Conservation (phyloP, 2,888 invertebrate genomes). For the Campopleginae sp. region DNA sequence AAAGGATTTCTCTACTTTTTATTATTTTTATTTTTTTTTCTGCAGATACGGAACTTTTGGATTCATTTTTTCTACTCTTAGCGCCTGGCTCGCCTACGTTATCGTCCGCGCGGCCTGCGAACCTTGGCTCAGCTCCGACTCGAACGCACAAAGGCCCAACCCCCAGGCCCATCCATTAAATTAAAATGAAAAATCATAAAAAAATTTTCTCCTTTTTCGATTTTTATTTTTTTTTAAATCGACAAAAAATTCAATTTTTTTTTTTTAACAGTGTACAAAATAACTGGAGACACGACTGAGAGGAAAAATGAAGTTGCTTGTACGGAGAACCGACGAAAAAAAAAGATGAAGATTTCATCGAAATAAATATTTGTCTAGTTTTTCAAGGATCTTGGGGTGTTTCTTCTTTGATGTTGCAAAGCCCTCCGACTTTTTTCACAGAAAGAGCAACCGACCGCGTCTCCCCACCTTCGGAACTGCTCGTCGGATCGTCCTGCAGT, state of each 20-base stretch:
- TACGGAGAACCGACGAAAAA: not conserved
- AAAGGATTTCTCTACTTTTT: not conserved
- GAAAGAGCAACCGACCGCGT: conserved; percentile 70
- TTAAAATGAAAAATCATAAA: too few species aligned
- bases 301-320: not conserved
- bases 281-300: conserved; percentile 1
- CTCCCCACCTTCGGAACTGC: conserved; percentile 69
- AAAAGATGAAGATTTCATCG: not conserved
- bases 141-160: conserved; percentile 55
- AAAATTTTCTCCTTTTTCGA: not conserved
- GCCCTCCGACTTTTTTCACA: conserved; percentile 74
- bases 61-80: conserved; percentile 84
- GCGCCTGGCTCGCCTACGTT: conserved; percentile 85
- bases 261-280: conserved; percentile 46
- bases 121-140: conserved; percentile 76
- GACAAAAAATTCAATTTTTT: conserved; percentile 41
- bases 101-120: conserved; percentile 84
- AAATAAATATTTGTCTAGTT: conserved; percentile 3
- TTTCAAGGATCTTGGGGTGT: conserved; percentile 73
- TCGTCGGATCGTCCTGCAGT: conserved; percentile 68
- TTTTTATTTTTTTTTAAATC: conserved; percentile 31
- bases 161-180: conserved; percentile 64
- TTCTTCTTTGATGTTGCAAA: conserved; percentile 84
- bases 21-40: conserved; percentile 41
- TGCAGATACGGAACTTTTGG: conserved; percentile 77